Conservation (phyloP, 1,140 invertebrate genomes). For the Caenorhabditis brenneri region DNA sequence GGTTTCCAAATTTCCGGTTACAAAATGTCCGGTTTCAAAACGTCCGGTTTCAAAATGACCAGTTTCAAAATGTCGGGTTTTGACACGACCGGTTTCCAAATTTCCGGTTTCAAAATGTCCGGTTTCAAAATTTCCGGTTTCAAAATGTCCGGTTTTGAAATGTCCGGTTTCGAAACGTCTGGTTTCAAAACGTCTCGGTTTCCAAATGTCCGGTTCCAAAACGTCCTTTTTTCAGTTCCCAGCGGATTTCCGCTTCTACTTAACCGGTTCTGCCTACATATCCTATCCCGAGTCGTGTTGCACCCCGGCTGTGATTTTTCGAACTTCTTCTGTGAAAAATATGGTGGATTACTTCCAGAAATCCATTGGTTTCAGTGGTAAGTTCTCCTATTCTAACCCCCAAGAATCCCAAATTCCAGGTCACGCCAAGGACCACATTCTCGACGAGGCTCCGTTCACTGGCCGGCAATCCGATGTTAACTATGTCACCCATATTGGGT, state of each 20-base stretch:
- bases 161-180: too few species aligned
- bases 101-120: too few species aligned
- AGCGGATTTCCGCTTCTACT: slow-evolving; percentile 15
- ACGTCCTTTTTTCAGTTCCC: slow-evolving; percentile 3
- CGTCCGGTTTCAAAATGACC: too few species aligned
- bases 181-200: too few species aligned
- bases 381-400: too few species aligned
- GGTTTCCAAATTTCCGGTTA: too few species aligned
- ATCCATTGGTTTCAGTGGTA: background rate
- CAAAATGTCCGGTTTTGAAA: too few species aligned
- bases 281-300: slow-evolving; percentile 44
- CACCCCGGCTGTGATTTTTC: slow-evolving; percentile 42
- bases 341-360: background rate
- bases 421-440: slow-evolving; percentile 40
- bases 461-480: slow-evolving; percentile 41
- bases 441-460: slow-evolving; percentile 29
- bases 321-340: background rate
- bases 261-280: slow-evolving; percentile 45
- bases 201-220: too few species aligned
- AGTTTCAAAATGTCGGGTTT: too few species aligned
- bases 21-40: too few species aligned
- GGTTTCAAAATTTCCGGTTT: background rate
- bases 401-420: too few species aligned
- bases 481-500: slow-evolving; percentile 33
- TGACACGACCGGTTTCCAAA: too few species aligned